Base-by-base conservation (phyloP, 1,140 invertebrate species). In the Campoletis sonorensis region DNA sequence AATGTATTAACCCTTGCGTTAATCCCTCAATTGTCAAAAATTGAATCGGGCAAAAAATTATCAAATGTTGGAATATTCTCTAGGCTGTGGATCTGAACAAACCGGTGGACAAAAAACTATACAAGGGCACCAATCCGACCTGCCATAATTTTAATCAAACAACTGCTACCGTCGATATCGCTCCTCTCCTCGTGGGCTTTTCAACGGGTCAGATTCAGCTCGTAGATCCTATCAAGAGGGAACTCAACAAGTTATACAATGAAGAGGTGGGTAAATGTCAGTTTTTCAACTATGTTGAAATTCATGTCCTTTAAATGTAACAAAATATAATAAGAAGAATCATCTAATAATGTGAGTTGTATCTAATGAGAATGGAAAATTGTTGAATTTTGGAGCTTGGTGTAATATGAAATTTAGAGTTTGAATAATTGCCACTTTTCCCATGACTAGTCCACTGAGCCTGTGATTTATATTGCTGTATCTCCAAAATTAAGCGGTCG, bases 41-140 rank as follows among this genome's bases (percentile, higher is more conserved):
- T 45, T 45, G 37, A 37, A 37, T 37, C 8, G 40, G 11, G 11
- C 40, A 45, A 45, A 13, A 45, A 10, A 4, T 45, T 45, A 45
- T n/a, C 54, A 58, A 58, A 10, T 5, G 21, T n/a, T n/a, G 21
- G 21, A 58, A 64, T 64, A 23, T 1, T 64, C 23, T 26, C 7
- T 91, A 97, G 96, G 97, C 97, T 88, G 96, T 97, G 85, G 98
- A 99, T 94, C 94, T 99, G 89, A 97, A 96, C 82, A 98, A 98
- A 92, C 98, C 98, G 64, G 95, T 99, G 82, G 98, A 99, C 91
- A 99, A 99, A 90, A 96, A 99, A 91, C 95, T 98, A 86, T 99
- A 99, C 91, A 99, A 99, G 93, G 98, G 98, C 87, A 99, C 98
- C 83, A 99, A 98, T 93, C 98, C 98, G 73, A 99, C 98, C 30